These are phyloP conservation scores for Harpagifer antarcticus DNA, from an alignment of 2,797 vertebrate genomes.

Conservation along the genomic window DNA sequence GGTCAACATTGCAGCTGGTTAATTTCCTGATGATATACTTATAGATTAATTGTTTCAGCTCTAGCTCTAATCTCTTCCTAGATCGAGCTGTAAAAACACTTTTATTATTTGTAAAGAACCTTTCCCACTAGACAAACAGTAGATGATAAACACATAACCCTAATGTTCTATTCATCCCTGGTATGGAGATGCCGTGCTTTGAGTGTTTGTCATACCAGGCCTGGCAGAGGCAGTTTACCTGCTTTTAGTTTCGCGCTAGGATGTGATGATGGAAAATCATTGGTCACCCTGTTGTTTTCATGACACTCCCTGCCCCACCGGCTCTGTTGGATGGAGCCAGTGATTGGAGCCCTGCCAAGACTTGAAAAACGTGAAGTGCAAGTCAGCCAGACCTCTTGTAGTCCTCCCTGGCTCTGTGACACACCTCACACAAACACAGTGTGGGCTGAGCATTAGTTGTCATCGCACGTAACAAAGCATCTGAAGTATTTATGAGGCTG, in stretches of 20 bases:
- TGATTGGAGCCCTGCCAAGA: conserved; percentile 63
- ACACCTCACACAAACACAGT: conserved; percentile 59
- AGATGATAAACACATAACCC: background rate
- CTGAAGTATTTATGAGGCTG: conserved; percentile 67
- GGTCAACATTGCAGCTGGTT: too few species aligned
- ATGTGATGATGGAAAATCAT: conserved; percentile 33
- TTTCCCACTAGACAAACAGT: conserved; percentile 12
- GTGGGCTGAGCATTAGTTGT: conserved; percentile 52
- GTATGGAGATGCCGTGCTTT: background rate
- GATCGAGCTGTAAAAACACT: background rate
- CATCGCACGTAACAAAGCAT: conserved; percentile 53
- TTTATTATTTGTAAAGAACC: background rate
- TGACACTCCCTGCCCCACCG: conserved; percentile 44
- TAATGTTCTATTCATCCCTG: background rate
- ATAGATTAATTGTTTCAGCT: background rate
- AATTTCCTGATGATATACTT: too few species aligned
- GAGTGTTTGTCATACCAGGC: conserved; percentile 3
- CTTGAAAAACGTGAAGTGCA: conserved; percentile 83
- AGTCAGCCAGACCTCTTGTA: conserved; percentile 72
- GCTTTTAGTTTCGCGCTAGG: conserved; percentile 29
- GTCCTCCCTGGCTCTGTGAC: conserved; percentile 44
- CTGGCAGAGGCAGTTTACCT: background rate
- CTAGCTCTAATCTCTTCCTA: background rate
- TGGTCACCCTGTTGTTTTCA: conserved; percentile 27
- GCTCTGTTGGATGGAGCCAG: conserved; percentile 38